Conservation (phyloP, 2,888 invertebrate species). For the Andrena bicolor region DNA sequence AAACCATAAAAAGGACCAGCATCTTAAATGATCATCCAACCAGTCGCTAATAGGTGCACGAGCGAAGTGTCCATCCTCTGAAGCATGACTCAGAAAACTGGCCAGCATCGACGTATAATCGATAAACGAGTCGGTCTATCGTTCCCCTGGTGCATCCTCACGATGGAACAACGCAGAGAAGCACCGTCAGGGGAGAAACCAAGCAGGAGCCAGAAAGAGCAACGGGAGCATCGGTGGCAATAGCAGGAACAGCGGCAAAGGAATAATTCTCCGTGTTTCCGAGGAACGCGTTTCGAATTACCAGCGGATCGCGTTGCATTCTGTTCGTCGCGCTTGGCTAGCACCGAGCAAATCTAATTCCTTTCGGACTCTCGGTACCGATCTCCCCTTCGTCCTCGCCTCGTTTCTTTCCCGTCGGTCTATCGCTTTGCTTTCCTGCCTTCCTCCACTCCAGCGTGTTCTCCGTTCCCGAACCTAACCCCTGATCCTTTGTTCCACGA, state of each 20-base stretch:
- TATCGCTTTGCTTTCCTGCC: constrained; percentile 60
- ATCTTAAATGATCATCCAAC: too few relatives aligned
- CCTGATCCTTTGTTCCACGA: constrained; percentile 31
- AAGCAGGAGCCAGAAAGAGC: constrained; percentile 47
- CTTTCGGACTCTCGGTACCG: constrained; percentile 71
- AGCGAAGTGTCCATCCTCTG: background rate
- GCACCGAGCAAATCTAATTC: constrained; percentile 81
- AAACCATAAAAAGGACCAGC: too few relatives aligned
- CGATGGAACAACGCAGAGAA: constrained; percentile 34
- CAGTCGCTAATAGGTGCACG: too few relatives aligned
- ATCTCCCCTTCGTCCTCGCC: constrained; percentile 52
- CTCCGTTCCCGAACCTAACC: constrained; percentile 30
- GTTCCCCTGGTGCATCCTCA: constrained; percentile 34
- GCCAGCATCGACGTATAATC: background rate
- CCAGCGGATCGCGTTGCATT: constrained; percentile 82
- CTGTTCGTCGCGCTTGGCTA: constrained; percentile 82
- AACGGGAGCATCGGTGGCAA: constrained; percentile 57
- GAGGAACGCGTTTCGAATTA: constrained; percentile 82
- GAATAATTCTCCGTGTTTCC: constrained; percentile 80
- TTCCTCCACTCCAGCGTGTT: constrained; percentile 40
- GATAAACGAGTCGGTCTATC: constrained; percentile 29
- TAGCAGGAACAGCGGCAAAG: constrained; percentile 72
- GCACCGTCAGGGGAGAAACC: constrained; percentile 33
- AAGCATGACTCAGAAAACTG: background rate
- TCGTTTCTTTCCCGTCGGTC: constrained; percentile 43